phyloP scores from a whole-genome alignment of 2,888 invertebrate species.

The Caenorhabditis sp. region DNA sequence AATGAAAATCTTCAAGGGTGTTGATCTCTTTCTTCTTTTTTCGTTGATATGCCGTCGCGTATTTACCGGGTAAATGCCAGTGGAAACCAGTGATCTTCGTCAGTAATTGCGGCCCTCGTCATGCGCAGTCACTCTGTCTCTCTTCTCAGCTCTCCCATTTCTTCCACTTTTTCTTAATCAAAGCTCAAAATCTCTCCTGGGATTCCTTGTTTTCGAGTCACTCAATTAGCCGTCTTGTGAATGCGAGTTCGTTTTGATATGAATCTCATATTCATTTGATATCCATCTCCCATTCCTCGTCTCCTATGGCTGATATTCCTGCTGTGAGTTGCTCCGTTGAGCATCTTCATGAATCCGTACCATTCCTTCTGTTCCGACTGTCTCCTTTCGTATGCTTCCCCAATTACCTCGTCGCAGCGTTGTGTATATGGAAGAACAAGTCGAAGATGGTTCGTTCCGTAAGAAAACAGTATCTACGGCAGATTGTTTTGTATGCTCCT shows the following conservation, averaged over 20 bases:
- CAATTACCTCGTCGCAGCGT: not conserved
- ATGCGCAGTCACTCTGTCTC: not conserved
- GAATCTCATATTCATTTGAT: not conserved
- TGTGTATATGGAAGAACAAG: not conserved
- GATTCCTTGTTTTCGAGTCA: not conserved
- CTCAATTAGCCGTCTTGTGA: not conserved
- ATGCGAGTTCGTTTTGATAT: not conserved
- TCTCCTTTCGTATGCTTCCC: conserved; percentile 28
- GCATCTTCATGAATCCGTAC: conserved; percentile 5
- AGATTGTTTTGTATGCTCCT: conserved; percentile 4
- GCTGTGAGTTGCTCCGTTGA: conserved; percentile 9
- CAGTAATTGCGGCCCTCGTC: conserved; percentile 4
- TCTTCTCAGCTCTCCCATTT: not conserved
- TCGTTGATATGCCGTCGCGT: not conserved
- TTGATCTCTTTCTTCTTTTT: not conserved
- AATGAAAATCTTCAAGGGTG: too few relatives aligned
- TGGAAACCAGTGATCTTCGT: conserved; percentile 1
- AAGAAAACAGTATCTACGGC: not conserved
- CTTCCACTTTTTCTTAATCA: not conserved
- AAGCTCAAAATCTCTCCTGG: not conserved
- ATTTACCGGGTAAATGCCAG: not conserved
- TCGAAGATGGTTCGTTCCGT: not conserved
- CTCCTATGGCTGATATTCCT: not conserved
- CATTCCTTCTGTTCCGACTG: conserved; percentile 18
- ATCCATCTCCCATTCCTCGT: not conserved